Evolutionary conservation across 2,797 vertebrate genomes (phyloP).

Genomic region (Chelmon rostratus): DNA sequence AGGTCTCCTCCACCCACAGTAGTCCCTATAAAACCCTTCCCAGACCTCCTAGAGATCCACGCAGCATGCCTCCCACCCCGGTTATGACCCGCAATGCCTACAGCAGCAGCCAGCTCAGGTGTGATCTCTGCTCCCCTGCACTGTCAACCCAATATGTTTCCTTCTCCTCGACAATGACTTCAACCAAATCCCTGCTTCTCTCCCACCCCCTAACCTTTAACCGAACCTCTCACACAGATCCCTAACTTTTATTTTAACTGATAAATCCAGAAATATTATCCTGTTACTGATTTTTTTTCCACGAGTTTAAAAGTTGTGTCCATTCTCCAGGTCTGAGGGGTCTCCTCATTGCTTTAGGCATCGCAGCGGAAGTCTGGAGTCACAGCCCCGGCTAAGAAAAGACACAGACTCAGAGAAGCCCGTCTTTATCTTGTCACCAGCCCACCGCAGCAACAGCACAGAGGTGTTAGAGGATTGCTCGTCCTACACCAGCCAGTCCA

Average conservation of each 20-base stretch:
- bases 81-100: slow-evolving; percentile 95
- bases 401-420: slow-evolving; percentile 87
- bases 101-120: slow-evolving; percentile 97
- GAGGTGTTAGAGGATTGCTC: slow-evolving; percentile 95
- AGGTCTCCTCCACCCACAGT: slow-evolving; percentile 91
- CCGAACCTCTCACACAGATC: slow-evolving; percentile 7
- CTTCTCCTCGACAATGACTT: slow-evolving; percentile 3
- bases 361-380: slow-evolving; percentile 95
- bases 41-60: slow-evolving; percentile 88
- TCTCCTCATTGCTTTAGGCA: slow-evolving; percentile 90
- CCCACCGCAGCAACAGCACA: slow-evolving; percentile 93
- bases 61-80: slow-evolving; percentile 93
- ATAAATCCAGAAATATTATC: slow-evolving; percentile 10
- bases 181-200: slow-evolving; percentile 23
- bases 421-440: slow-evolving; percentile 89
- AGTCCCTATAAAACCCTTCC: slow-evolving; percentile 93
- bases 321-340: slow-evolving; percentile 86
- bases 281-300: not conserved
- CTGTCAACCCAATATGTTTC: not conserved
- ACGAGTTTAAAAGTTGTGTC: slow-evolving; percentile 32
- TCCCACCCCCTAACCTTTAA: slow-evolving; percentile 13
- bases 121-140: slow-evolving; percentile 65
- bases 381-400: slow-evolving; percentile 88
- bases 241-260: not conserved
- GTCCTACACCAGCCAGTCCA: slow-evolving; percentile 96